Conservation (phyloP, 2,888 invertebrate species). For the Stenodema calcarata region DNA sequence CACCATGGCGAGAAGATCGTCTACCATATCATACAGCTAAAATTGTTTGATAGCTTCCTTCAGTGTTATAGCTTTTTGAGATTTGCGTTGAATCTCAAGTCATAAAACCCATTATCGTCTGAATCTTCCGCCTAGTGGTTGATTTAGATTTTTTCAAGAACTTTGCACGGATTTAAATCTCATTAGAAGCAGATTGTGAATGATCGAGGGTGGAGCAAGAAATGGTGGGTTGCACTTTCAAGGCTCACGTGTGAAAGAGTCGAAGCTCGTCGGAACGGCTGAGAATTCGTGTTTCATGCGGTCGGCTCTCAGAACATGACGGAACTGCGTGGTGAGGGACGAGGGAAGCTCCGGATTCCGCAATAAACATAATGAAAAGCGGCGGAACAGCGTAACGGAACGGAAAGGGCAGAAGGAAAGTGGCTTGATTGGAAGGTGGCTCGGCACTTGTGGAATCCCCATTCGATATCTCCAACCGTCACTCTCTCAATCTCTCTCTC, state of each 20-base stretch:
- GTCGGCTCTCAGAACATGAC: background rate
- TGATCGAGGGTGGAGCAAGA: too few species aligned
- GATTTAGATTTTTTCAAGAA: too few species aligned
- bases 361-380: conserved; percentile 36
- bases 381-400: background rate
- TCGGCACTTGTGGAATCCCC: conserved; percentile 43
- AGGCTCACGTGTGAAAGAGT: background rate
- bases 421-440: conserved; percentile 43
- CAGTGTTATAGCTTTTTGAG: too few species aligned
- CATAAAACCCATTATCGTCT: too few species aligned
- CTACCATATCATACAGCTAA: too few species aligned
- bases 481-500: background rate
- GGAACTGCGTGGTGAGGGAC: background rate
- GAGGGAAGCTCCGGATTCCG: background rate
- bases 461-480: conserved; percentile 26
- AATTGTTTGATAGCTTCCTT: too few species aligned
- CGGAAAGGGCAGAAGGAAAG: conserved; percentile 20
- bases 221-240: too few species aligned
- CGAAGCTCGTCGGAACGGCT: background rate
- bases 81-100: too few species aligned
- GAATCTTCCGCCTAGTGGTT: too few species aligned
- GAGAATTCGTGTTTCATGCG: background rate
- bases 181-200: too few species aligned
- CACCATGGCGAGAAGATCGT: too few species aligned
- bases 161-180: too few species aligned